Conservation (phyloP, 2,888 invertebrate species). For the Cryptops parisi region DNA sequence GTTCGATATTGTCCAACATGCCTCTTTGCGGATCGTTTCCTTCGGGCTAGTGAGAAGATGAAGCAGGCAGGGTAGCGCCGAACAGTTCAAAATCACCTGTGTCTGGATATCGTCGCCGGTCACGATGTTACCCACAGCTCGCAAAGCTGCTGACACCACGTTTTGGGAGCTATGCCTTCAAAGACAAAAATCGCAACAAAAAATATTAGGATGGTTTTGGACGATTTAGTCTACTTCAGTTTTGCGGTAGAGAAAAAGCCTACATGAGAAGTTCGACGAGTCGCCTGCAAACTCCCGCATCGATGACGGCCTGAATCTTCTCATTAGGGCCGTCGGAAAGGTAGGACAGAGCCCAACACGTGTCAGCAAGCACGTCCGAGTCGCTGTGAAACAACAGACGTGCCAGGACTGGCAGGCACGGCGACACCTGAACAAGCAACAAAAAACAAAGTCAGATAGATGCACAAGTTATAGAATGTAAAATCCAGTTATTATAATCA, state of each 20-base stretch:
- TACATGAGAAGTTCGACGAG: conserved; percentile 50
- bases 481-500: no score
- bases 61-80: conserved; percentile 67
- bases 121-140: conserved; percentile 96
- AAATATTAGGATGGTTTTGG: neutral
- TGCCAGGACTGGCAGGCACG: conserved; percentile 73
- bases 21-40: conserved; percentile 83
- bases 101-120: conserved; percentile 95
- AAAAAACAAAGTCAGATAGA: no score
- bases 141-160: conserved; percentile 77
- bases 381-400: conserved; percentile 74
- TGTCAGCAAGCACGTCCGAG: conserved; percentile 77
- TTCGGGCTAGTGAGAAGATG: conserved; percentile 52
- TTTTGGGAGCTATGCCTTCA: conserved; percentile 62
- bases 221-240: neutral
- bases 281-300: conserved; percentile 81
- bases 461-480: no score
- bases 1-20: conserved; percentile 94
- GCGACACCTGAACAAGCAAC: conserved; percentile 31
- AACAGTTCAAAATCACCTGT: conserved; percentile 82
- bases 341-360: conserved; percentile 95
- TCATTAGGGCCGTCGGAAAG: conserved; percentile 93
- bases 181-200: neutral
- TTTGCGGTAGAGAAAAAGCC: conserved; percentile 24
- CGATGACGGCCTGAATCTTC: conserved; percentile 93